Percentiles rank a stretch among this genome's conserved stretches.
Conservation (phyloP, 2,113 vertebrate species). For the Podilymbus podiceps region DNA sequence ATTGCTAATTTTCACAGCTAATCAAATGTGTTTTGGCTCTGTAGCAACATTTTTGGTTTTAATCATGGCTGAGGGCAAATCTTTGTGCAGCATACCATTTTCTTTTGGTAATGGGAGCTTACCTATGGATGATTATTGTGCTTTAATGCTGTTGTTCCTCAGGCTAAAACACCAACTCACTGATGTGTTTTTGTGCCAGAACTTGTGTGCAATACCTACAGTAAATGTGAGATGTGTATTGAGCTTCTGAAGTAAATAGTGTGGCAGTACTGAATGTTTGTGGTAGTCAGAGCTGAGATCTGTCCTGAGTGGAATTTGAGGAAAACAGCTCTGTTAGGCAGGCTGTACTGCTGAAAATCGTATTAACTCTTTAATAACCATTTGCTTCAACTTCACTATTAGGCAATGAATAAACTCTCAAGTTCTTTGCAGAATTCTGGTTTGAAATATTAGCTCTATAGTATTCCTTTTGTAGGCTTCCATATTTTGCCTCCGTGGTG, state of each 20-base stretch:
- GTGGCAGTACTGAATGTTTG: background rate
- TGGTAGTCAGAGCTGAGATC: background rate
- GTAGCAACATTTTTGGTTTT: background rate
- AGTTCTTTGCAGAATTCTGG: background rate
- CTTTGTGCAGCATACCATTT: background rate
- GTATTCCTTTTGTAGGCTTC: background rate
- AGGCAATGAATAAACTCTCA: background rate
- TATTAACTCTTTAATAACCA: background rate
- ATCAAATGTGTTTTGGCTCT: background rate
- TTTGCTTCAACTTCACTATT: background rate
- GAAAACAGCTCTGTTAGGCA: background rate
- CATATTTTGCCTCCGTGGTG: background rate
- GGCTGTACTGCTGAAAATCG: background rate
- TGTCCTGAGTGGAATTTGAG: background rate
- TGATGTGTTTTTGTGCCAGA: background rate
- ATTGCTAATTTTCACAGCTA: background rate
- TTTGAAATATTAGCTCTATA: background rate
- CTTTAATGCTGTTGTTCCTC: background rate
- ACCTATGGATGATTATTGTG: background rate
- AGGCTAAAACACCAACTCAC: background rate
- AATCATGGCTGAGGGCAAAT: background rate
- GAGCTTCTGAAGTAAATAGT: background rate
- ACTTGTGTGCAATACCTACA: background rate
- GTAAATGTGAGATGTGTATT: background rate
- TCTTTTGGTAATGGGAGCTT: background rate